phyloP scores from a whole-genome alignment of 2,113 vertebrate species.

The Aix galericulata region DNA sequence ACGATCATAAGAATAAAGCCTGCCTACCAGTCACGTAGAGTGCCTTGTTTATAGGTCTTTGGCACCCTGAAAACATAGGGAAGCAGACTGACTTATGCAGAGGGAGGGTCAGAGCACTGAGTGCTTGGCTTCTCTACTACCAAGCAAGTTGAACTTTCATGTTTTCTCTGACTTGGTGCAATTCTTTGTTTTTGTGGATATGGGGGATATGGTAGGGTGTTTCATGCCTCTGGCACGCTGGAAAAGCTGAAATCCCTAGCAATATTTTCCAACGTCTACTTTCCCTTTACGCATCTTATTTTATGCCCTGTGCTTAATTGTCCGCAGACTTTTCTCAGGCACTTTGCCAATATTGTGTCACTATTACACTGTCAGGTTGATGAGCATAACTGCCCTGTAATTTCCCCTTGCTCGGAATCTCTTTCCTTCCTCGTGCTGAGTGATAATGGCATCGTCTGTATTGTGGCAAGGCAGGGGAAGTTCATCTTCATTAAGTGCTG shows the following conservation, averaged over 20 bases:
- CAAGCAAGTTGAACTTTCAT: background rate
- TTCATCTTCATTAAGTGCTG: conserved; percentile 18
- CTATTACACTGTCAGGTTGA: background rate
- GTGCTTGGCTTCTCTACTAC: background rate
- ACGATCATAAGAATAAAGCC: accelerated
- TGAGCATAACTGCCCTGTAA: conserved; percentile 29
- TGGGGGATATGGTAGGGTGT: accelerated
- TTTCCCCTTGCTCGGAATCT: conserved; percentile 26
- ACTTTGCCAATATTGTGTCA: background rate
- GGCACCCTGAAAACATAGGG: background rate
- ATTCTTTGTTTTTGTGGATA: too few relatives aligned
- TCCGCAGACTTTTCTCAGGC: background rate
- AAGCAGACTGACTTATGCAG: background rate
- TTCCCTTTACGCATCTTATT: background rate
- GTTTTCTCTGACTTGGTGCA: background rate
- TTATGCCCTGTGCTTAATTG: background rate
- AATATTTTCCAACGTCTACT: background rate
- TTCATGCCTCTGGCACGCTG: background rate
- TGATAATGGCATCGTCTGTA: background rate
- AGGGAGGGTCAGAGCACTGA: background rate
- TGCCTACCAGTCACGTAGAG: accelerated
- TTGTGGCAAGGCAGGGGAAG: background rate
- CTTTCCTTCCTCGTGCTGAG: conserved; percentile 33
- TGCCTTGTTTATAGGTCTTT: accelerated
- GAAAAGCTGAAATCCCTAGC: background rate